Evolutionary conservation across 1,140 invertebrate species (phyloP), one percentile per base, ranked within the genome.

Genomic region (Cecropterus lyciades): DNA sequence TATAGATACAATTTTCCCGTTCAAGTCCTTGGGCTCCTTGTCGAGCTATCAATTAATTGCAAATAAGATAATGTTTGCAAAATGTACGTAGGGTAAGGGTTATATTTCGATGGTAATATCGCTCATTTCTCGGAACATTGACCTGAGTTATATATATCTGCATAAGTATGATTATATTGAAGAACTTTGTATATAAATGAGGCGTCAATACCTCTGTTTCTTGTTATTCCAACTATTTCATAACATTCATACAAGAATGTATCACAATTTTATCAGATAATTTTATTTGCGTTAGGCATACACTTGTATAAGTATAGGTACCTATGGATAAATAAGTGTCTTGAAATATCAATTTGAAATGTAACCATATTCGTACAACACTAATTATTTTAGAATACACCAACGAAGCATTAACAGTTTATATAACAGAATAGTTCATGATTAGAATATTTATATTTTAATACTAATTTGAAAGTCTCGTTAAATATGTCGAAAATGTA

Each of bases 381-480:
- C 60, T 46, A 30, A 30, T 37, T 52, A 63, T 30, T 60, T 62
- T 51, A 62, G 59, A 43, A 52, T 64, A 64, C 20, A 64, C 49
- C 60, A 53, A 64, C 49, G 48, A 63, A 63, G 60, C 60, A 52
- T 15, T 52, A 63, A 63, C 60, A 63, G 33, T 63, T 63, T 49
- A 63, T 51, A 52, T 43, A 63, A 63, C 60, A 40, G 27, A 63
- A 63, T 51, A 43, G 17, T 63, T 24, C 30, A 63, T 52, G 48
- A 52, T 63, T 52, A 63, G 17, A 62, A 62, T 62, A 63, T 63
- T 63, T 52, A 52, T 52, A 52, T 42, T 33, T 63, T 63, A 63
- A 63, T 63, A 63, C 60, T 63, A 63, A 37, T 52, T 52, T 62
- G 55, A 67, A 67, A 60, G 27, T 63, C 43, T 53, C 59, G 51